Conservation (phyloP, 2,888 invertebrate species). For the Melanophora roralis region DNA sequence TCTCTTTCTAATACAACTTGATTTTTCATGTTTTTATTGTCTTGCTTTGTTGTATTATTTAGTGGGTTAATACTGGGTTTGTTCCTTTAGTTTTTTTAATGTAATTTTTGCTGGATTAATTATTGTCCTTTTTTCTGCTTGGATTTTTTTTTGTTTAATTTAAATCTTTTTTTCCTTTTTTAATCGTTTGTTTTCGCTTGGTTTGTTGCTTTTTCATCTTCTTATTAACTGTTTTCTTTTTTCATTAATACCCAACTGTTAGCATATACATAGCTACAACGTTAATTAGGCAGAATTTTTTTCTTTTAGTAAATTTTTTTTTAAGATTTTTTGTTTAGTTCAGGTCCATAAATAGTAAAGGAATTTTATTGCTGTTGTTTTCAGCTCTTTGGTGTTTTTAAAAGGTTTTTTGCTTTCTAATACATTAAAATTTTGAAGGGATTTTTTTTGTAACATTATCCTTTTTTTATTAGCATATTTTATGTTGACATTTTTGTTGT, state of each 20-base stretch:
- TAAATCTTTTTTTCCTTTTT: slow-evolving; percentile 1
- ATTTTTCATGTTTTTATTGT: slow-evolving; percentile 50
- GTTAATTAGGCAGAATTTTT: slow-evolving; percentile 51
- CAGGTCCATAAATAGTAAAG: slow-evolving; percentile 21
- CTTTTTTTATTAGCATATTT: slow-evolving; percentile 62
- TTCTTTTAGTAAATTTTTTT: background rate
- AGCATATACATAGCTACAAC: slow-evolving; percentile 41
- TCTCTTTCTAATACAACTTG: slow-evolving; percentile 42
- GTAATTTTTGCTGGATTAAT: slow-evolving; percentile 8
- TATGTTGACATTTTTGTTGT: slow-evolving; percentile 45
- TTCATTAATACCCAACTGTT: slow-evolving; percentile 23
- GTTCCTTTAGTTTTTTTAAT: background rate
- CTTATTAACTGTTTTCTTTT: slow-evolving; percentile 36
- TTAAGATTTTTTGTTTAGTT: background rate
- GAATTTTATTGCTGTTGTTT: background rate
- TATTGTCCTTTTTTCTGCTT: background rate
- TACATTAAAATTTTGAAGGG: slow-evolving; percentile 47
- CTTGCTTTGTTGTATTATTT: background rate
- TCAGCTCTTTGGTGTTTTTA: background rate
- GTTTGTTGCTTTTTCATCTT: slow-evolving; percentile 11
- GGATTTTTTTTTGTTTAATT: background rate
- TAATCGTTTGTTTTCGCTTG: background rate
- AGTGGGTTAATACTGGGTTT: background rate
- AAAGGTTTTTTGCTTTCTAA: slow-evolving; percentile 1
- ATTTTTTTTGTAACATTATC: slow-evolving; percentile 57